A percentile compares a stretch with the other conserved stretches of the same genome.
Conservation (phyloP, 2,888 invertebrate species). For the Phasia obesa region DNA sequence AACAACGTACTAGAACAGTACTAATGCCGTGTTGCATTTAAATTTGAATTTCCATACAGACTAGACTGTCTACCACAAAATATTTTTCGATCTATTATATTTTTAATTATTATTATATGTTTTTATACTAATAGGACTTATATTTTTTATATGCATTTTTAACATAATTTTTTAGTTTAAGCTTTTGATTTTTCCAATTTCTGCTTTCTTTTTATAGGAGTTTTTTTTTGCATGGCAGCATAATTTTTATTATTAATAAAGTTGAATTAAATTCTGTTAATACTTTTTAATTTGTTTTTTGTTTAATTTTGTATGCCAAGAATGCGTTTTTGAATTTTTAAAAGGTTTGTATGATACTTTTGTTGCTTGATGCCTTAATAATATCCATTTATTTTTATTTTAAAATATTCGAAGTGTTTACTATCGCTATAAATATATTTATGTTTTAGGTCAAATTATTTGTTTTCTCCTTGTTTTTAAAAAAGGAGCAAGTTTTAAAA, state of each 20-base stretch:
- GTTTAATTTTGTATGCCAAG: conserved; percentile 50
- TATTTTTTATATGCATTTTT: conserved; percentile 27
- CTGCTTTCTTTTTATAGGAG: conserved; percentile 51
- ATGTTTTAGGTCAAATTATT: no score
- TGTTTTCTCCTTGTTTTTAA: no score
- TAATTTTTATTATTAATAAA: conserved; percentile 57
- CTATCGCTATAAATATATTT: no score
- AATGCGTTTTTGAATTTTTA: conserved; percentile 30
- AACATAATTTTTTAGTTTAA: conserved; percentile 23
- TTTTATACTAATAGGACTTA: conserved; percentile 1
- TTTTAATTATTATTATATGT: neutral
- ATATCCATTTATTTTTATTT: no score
- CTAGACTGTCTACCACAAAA: no score
- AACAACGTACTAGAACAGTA: no score
- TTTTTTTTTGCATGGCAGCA: conserved; percentile 64
- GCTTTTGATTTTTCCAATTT: conserved; percentile 28
- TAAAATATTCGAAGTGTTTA: no score
- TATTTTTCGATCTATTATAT: neutral
- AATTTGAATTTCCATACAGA: no score
- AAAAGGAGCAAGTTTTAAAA: no score
- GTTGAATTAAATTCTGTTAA: conserved; percentile 47
- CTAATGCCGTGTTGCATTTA: no score
- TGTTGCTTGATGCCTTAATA: conserved; percentile 37
- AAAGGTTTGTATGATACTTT: conserved; percentile 57
- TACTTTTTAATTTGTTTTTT: conserved; percentile 44